A percentile compares a stretch with the other conserved stretches of the same genome.
Evolutionary conservation across 2,113 vertebrate species (phyloP).

Genomic region (Microcebus ravelobensis): DNA sequence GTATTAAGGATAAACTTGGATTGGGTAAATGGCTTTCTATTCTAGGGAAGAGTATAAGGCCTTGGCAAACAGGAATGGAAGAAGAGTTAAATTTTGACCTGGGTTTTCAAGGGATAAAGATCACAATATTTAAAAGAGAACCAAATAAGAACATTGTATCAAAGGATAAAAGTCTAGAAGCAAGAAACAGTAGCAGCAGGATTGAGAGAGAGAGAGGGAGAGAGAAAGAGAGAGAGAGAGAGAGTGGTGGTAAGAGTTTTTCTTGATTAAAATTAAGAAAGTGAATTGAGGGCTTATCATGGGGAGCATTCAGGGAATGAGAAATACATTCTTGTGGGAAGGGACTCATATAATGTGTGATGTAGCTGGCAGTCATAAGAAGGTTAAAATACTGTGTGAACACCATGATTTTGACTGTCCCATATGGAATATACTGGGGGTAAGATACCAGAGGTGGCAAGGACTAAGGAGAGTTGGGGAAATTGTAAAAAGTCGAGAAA

Average conservation of each 20-base stretch:
- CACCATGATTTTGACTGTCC: not conserved
- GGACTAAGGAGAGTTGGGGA: not conserved
- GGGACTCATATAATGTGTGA: not conserved
- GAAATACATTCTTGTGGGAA: not conserved
- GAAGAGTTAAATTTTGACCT: not conserved
- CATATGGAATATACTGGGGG: not conserved
- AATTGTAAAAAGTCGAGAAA: not conserved
- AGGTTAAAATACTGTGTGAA: not conserved
- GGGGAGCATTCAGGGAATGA: not conserved
- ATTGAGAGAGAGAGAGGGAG: not conserved
- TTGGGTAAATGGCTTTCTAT: not conserved
- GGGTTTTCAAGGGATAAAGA: not conserved
- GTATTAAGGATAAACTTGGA: not conserved
- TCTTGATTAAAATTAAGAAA: not conserved
- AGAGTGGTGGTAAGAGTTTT: not conserved
- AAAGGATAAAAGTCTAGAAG: not conserved
- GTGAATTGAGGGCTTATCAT: not conserved
- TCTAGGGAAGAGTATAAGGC: not conserved
- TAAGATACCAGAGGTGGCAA: not conserved
- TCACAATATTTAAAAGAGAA: not conserved
- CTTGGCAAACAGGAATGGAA: not conserved
- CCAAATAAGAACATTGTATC: not conserved
- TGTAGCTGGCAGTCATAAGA: not conserved
- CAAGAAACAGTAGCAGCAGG: not conserved
- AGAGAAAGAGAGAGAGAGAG: not conserved